A percentile compares a stretch with the other conserved stretches of the same genome.
These are phyloP conservation scores for Rhabditoides inermis DNA, from an alignment of 2,888 invertebrate genomes.

Conservation along the genomic window DNA sequence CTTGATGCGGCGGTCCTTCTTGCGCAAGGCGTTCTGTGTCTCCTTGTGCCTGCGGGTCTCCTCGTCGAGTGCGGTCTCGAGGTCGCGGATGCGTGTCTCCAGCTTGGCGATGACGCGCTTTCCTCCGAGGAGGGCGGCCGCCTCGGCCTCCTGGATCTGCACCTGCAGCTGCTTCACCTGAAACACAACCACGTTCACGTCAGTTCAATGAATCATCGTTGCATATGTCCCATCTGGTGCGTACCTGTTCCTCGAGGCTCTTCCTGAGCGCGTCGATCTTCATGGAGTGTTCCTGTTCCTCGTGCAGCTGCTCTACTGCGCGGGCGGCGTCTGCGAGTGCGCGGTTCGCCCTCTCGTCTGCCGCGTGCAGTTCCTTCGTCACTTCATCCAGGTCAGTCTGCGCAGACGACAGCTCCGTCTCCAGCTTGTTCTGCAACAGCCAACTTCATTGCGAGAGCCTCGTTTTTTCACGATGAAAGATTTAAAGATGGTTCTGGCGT, in stretches of 20 bases:
- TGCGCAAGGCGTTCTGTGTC: conserved; percentile 88
- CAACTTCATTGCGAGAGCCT: too few relatives aligned
- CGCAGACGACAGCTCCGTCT: conserved; percentile 58
- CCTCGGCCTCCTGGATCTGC: conserved; percentile 58
- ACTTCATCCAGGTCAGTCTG: conserved; percentile 88
- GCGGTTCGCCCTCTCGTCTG: conserved; percentile 85
- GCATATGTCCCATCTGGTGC: too few relatives aligned
- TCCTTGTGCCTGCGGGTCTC: conserved; percentile 92
- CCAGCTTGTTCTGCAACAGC: conserved; percentile 62
- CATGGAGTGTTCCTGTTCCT: conserved; percentile 88
- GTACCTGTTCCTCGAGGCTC: conserved; percentile 88
- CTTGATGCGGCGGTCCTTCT: conserved; percentile 91
- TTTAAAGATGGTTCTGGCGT: too few relatives aligned
- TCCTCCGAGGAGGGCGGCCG: conserved; percentile 61
- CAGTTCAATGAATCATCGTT: too few relatives aligned
- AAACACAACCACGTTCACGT: too few relatives aligned
- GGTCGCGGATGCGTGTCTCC: conserved; percentile 81
- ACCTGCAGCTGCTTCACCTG: conserved; percentile 76
- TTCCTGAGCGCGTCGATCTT: conserved; percentile 95
- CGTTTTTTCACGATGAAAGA: too few relatives aligned
- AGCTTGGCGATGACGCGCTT: conserved; percentile 93
- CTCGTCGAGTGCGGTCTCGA: conserved; percentile 85
- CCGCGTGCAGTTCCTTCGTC: conserved; percentile 72
- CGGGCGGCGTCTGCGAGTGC: conserved; percentile 78
- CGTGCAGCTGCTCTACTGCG: conserved; percentile 81